Conservation (phyloP, 2,888 invertebrate genomes). For the Melanotus villosus region DNA sequence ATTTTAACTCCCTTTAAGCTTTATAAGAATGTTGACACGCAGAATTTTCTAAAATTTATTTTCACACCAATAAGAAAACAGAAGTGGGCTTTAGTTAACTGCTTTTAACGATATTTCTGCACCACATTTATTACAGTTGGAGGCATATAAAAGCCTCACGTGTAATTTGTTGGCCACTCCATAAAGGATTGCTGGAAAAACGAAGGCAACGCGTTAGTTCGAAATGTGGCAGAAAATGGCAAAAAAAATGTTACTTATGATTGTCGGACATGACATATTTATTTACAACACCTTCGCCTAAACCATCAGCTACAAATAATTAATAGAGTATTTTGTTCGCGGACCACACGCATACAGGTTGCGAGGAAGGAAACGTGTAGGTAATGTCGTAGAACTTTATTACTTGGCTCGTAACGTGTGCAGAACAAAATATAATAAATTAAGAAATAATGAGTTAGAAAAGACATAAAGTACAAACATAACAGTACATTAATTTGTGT, state of each 20-base stretch:
- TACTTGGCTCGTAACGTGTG: constrained; percentile 16
- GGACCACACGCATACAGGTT: constrained; percentile 47
- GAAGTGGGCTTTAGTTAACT: not conserved
- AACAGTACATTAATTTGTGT: not conserved
- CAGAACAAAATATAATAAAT: constrained; percentile 18
- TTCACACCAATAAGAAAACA: not conserved
- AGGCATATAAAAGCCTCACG: not conserved
- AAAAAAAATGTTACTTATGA: constrained; percentile 31
- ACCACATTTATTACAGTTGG: not conserved
- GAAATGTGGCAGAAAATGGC: not conserved
- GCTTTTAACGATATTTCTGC: not conserved
- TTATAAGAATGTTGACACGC: not conserved
- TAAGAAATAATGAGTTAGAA: not conserved
- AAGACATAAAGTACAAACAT: not conserved
- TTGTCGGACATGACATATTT: constrained; percentile 49
- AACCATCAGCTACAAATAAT: constrained; percentile 40
- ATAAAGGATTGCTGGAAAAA: constrained; percentile 3
- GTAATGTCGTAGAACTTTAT: constrained; percentile 29
- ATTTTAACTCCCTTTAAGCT: not conserved
- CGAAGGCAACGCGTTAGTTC: constrained; percentile 2
- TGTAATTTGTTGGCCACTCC: constrained; percentile 9
- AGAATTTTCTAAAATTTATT: not conserved
- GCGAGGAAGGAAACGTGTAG: constrained; percentile 16
- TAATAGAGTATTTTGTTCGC: constrained; percentile 41
- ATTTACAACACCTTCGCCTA: constrained; percentile 47